A percentile compares a stretch with the other conserved stretches of the same genome.
phyloP scores from a whole-genome alignment of 2,888 invertebrate genomes.

The Drosophila paramelanica region DNA sequence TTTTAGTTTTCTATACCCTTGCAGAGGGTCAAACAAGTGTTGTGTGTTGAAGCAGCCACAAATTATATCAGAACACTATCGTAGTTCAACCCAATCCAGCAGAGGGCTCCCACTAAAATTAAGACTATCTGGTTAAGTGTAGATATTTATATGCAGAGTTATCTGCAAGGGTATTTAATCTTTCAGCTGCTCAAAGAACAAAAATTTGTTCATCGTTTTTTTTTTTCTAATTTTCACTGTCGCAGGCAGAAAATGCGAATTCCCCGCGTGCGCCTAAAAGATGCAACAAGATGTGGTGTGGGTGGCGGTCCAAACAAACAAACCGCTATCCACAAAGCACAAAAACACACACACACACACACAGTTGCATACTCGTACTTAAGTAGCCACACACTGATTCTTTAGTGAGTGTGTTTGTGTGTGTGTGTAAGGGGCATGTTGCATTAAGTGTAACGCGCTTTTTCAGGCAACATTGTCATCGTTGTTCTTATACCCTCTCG shows the following conservation, averaged over 20 bases:
- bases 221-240: slow-evolving; percentile 9
- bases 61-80: too few species aligned
- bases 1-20: slow-evolving; percentile 22
- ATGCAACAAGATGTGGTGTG: slow-evolving; percentile 78
- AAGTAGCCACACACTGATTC: slow-evolving; percentile 71
- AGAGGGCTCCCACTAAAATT: too few species aligned
- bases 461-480: slow-evolving; percentile 40
- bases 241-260: slow-evolving; percentile 33
- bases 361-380: slow-evolving; percentile 49
- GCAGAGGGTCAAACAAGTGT: background rate
- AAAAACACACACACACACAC: slow-evolving; percentile 19
- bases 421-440: slow-evolving; percentile 28
- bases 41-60: too few species aligned
- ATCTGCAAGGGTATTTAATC: background rate
- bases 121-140: too few species aligned
- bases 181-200: background rate
- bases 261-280: slow-evolving; percentile 69
- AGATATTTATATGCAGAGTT: too few species aligned
- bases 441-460: slow-evolving; percentile 56
- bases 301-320: slow-evolving; percentile 60
- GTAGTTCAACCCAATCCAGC: too few species aligned
- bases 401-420: slow-evolving; percentile 26
- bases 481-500: slow-evolving; percentile 32
- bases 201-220: slow-evolving; percentile 1
- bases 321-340: slow-evolving; percentile 45